phyloP scores from a whole-genome alignment of 2,113 vertebrate genomes.

The Perognathus longimembris region DNA sequence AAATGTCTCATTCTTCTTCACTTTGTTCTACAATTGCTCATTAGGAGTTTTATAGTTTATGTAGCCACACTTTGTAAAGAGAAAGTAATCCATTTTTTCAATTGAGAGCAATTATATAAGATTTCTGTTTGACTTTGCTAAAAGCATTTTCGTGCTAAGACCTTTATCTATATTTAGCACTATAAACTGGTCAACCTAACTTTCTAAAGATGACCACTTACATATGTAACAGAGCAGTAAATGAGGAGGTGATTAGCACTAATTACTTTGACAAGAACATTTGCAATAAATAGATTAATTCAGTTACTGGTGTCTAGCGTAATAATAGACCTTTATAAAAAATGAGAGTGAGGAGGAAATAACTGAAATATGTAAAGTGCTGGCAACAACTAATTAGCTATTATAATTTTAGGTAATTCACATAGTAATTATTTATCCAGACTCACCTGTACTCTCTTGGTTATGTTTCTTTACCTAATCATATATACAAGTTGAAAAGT shows the following conservation, averaged over 20 bases:
- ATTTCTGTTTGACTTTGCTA: conserved; percentile 65
- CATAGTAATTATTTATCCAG: neutral
- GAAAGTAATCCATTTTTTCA: neutral
- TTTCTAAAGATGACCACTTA: conserved; percentile 52
- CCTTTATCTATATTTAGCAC: conserved; percentile 56
- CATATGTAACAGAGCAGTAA: conserved; percentile 58
- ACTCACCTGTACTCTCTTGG: neutral
- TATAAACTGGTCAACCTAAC: conserved; percentile 46
- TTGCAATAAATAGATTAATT: conserved; percentile 61
- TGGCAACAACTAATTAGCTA: conserved; percentile 47
- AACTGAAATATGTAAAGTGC: neutral
- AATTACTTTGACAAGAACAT: conserved; percentile 73
- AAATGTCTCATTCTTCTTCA: conserved; percentile 34
- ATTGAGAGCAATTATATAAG: conserved; percentile 46
- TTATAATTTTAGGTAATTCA: conserved; percentile 52
- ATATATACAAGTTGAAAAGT: neutral
- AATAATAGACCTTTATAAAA: conserved; percentile 38
- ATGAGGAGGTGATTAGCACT: neutral
- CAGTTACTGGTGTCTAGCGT: conserved; percentile 25
- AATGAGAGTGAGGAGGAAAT: conserved; percentile 24
- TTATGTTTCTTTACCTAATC: neutral
- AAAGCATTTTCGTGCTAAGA: conserved; percentile 58
- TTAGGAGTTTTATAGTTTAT: conserved; percentile 12
- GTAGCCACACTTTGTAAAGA: neutral
- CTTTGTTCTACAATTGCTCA: neutral